Percentiles rank a stretch among this genome's conserved stretches.
Conservation (phyloP, 1,140 invertebrate species). For the Idris sp. region DNA sequence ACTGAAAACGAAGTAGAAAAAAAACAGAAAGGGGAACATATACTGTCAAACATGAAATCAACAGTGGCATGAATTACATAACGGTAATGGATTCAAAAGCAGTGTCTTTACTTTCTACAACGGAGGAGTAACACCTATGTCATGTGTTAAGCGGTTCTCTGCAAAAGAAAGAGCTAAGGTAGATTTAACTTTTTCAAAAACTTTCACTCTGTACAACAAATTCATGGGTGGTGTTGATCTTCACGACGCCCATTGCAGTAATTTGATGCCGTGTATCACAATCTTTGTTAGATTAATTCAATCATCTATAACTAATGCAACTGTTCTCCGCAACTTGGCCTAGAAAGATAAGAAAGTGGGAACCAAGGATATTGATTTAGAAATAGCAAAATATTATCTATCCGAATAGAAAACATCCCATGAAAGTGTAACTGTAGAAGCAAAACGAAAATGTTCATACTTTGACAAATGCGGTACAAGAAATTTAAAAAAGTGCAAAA, state of each 20-base stretch:
- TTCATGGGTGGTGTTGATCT: too few species aligned
- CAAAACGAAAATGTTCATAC: slow-evolving; percentile 5
- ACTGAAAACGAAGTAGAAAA: too few species aligned
- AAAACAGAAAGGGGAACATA: slow-evolving; percentile 38
- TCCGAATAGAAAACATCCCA: slow-evolving; percentile 3
- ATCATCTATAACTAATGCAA: slow-evolving; percentile 40
- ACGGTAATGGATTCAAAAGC: slow-evolving; percentile 38
- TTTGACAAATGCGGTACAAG: slow-evolving; percentile 13
- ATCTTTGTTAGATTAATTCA: slow-evolving; percentile 38
- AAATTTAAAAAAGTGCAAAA: slow-evolving; percentile 21
- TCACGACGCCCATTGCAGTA: too few species aligned
- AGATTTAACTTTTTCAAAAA: slow-evolving; percentile 23
- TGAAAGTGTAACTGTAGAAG: slow-evolving; percentile 9
- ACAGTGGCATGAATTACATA: slow-evolving; percentile 48
- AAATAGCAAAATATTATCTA: slow-evolving; percentile 5
- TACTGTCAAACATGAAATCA: slow-evolving; percentile 32
- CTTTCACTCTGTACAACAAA: slow-evolving; percentile 16
- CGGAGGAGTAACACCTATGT: slow-evolving; percentile 18
- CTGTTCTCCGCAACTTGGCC: slow-evolving; percentile 17
- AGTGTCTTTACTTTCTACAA: slow-evolving; percentile 41
- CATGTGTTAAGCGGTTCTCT: slow-evolving; percentile 23
- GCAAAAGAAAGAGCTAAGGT: slow-evolving; percentile 17
- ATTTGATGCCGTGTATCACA: too few species aligned
- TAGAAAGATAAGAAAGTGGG: slow-evolving; percentile 1
- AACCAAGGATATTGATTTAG: slow-evolving; percentile 5